Evolutionary conservation across 2,888 invertebrate genomes (phyloP), one percentile per base, ranked within the genome.

Genomic region (Athalia cordata): DNA sequence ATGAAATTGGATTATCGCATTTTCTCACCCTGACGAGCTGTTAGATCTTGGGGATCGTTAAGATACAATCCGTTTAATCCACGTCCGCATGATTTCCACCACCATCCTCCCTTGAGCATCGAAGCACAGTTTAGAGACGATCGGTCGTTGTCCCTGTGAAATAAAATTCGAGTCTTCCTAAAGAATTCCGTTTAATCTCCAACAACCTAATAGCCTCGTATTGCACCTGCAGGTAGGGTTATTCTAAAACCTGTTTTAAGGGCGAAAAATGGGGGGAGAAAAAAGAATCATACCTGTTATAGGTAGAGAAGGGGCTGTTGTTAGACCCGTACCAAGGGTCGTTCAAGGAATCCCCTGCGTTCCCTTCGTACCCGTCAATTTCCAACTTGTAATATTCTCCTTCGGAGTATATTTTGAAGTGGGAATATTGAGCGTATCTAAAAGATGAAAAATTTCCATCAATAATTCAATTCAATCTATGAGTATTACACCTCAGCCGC

Each of bases 291-390:
- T 90, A 95, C 95, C 95, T 95, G 92, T 97, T 97, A 87, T 97
- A 97, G 3, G 97, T 97, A 5, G 97, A 97, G 92, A 97, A 97
- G 59, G 97, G 97, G 89, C 97, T 97, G 91, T 97, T 96, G 90
- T 97, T 97, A 81, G 96, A 96, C 67, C 97, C 97, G 88, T 97
- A 97, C 97, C 97, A 97, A 11, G 97, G 97, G 91, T 97, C 97
- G 89, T 97, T 97, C 70, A 97, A 92, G 0, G 97, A 97, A 90
- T 97, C 97, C 0, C 97, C 97, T 0, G 97, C 97, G 85, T 95
- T 97, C 47, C 97, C 97, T 90, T 96, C 96, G 87, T 97, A 97
- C 3, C 97, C 97, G 84, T 97, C 97, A 81, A 97, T 97, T 91
- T 97, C 97, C 83, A 97, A 91, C 90, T 97, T 97, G 90, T 97